Conservation (phyloP, 2,797 vertebrate species). For the Thamnophis elegans region DNA sequence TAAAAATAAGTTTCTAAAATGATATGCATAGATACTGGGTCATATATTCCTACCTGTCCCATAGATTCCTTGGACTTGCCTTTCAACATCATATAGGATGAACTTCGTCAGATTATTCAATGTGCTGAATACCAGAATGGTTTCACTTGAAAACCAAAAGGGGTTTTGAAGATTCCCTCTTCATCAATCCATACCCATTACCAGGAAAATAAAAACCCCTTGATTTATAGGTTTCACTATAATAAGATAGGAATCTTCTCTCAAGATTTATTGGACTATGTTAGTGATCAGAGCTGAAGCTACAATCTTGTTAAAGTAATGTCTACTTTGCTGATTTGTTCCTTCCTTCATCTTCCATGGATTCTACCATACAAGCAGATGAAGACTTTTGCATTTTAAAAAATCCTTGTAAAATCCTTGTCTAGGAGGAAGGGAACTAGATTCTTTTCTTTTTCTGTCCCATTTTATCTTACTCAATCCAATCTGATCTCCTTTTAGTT, state of each 20-base stretch:
- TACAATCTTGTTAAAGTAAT: neutral
- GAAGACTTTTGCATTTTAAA: neutral
- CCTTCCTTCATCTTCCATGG: neutral
- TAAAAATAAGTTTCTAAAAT: neutral
- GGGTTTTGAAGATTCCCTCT: neutral
- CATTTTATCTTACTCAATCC: neutral
- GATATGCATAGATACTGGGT: neutral
- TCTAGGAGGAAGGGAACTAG: neutral
- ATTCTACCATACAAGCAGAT: neutral
- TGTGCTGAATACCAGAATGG: neutral
- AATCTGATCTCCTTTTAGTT: neutral
- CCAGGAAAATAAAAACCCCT: neutral
- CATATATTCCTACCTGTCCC: too few species aligned
- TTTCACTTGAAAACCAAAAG: neutral
- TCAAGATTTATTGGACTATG: neutral
- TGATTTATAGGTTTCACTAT: neutral
- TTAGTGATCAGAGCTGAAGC: neutral
- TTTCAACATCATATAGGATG: neutral
- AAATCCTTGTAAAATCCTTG: neutral
- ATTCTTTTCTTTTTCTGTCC: neutral
- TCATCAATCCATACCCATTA: neutral
- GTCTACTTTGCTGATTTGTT: neutral
- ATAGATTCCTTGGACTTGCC: neutral
- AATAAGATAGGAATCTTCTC: neutral
- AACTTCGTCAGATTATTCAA: neutral